Percentiles rank a stretch among this genome's conserved stretches.
These are phyloP conservation scores for Eristalis intricaria DNA, from an alignment of 2,888 invertebrate genomes.

Conservation along the genomic window DNA sequence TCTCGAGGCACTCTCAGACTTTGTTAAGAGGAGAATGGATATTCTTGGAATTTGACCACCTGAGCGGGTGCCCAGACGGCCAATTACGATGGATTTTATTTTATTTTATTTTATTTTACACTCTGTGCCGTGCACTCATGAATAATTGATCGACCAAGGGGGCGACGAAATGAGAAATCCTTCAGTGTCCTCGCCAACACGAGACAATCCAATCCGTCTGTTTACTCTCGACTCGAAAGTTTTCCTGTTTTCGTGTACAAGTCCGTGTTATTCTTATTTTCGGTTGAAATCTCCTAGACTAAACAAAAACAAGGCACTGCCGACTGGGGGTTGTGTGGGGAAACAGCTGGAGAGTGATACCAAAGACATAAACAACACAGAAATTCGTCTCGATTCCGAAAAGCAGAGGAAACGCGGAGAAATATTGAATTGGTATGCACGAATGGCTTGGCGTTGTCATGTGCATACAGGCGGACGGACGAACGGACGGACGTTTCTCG, in stretches of 20 bases:
- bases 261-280: not conserved
- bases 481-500: too few relatives aligned
- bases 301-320: not conserved
- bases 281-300: not conserved
- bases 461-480: too few relatives aligned
- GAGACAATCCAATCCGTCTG: not conserved
- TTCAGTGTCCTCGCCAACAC: too few relatives aligned
- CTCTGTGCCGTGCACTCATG: not conserved
- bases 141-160: not conserved
- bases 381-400: not conserved
- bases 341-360: not conserved
- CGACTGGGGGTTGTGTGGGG: not conserved
- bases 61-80: slow-evolving; percentile 14
- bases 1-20: not conserved
- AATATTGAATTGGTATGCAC: not conserved
- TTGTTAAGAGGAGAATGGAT: not conserved
- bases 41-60: slow-evolving; percentile 18
- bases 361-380: not conserved
- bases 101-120: not conserved
- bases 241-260: not conserved
- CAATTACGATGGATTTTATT: slow-evolving; percentile 2
- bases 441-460: not conserved
- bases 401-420: too few relatives aligned
- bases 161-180: not conserved
- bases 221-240: not conserved